Conservation (phyloP, 2,113 vertebrate genomes). For the Hepsetus odoe region DNA sequence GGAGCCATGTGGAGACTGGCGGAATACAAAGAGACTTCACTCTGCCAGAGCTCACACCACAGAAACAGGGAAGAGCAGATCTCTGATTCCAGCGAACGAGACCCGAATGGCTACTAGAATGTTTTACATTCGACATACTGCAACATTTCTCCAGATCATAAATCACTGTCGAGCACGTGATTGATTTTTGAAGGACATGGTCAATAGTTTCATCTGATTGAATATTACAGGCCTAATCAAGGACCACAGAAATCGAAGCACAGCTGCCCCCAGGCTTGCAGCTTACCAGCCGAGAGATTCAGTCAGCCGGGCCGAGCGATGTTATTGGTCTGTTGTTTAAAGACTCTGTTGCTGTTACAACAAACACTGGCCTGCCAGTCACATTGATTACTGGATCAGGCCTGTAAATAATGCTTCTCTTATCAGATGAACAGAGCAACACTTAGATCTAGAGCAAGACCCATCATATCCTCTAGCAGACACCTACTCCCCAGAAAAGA, state of each 20-base stretch:
- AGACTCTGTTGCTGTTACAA: neutral
- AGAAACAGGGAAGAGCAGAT: slow-evolving; percentile 12
- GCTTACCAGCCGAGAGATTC: neutral
- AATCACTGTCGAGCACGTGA: neutral
- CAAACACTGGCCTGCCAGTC: neutral
- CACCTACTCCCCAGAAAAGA: neutral
- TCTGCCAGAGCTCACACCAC: slow-evolving; percentile 12
- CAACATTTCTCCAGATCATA: neutral
- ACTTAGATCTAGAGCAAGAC: neutral
- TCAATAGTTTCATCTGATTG: slow-evolving; percentile 2
- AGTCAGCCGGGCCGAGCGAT: neutral
- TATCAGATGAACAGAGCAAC: neutral
- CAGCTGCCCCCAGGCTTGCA: neutral
- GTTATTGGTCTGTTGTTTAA: neutral
- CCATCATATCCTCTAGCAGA: neutral
- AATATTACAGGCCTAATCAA: slow-evolving; percentile 4
- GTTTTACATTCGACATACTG: neutral
- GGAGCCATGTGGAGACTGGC: slow-evolving; percentile 8
- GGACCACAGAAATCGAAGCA: neutral
- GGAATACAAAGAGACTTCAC: slow-evolving; percentile 12
- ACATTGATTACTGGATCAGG: neutral
- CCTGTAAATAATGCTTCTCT: neutral
- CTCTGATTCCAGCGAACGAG: neutral
- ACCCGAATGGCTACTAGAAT: neutral
- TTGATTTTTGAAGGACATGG: neutral